Base-by-base conservation (phyloP, 2,888 invertebrate species). In the Sesia bembeciformis region DNA sequence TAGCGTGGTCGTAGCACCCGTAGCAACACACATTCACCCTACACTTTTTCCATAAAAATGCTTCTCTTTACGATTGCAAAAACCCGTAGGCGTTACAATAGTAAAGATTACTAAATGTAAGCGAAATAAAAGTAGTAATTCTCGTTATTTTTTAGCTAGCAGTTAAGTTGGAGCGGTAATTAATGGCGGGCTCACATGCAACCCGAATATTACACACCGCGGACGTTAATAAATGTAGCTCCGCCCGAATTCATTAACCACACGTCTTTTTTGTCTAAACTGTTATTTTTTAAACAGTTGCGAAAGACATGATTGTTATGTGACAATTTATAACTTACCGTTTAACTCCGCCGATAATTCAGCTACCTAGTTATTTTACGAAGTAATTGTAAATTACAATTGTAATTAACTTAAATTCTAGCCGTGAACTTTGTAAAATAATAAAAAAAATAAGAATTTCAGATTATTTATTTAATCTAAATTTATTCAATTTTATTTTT, bases 121-220 rank as follows among this genome's bases (percentile, higher is more conserved):
- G 46, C 46, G 46, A 46, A 46, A 46, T 46, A 46, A 46, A 46
- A 46, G 46, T 46, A 46, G 46, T 46, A 51, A 46, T 49, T 39
- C 5, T 39, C 39, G 51, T 52, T 40, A 50, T 51, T 56, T 52
- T 52, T 50, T 53, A 50, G 52, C 42, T 52, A 49, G 49, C 50
- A 4, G 51, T 39, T 38, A 54, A 54, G 41, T 56, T 46, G 51
- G 49, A 4, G 8, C n/a, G 46, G 40, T 53, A 56, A 56, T 54
- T 54, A 56, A 56, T 56, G 39, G 52, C 42, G 7, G 40, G 5
- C 40, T 46, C 54, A 54, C 56, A 56, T 56, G 56, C 54, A 49
- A 52, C 40, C n/a, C 6, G 42, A 42, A 56, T 56, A 46, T 56
- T 54, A 54, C 56, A 56, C 54, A 49, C 39, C 43, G 51, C 40